Base-by-base conservation (phyloP, 2,113 vertebrate species). In the Bombycilla garrulus region DNA sequence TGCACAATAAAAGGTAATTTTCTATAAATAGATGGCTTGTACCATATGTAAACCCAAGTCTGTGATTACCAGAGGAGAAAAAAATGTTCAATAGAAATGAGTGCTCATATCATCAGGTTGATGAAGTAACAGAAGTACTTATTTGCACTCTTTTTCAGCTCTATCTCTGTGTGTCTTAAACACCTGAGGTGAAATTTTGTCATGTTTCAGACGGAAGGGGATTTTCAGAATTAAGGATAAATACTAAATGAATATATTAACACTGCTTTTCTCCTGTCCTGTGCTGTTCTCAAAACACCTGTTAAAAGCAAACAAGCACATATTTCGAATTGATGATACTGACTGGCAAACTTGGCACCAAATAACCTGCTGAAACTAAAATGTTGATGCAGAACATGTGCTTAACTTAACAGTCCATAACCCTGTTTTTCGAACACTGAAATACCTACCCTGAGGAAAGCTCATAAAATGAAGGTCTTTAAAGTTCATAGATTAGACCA, bases 391-490 rank as follows among this genome's bases (percentile, higher is more conserved):
- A 95, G 95, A 97, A 94, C 88, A 93, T 91, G 92, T 95, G 91
- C 94, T 98, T 96, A 96, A 94, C 88, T 96, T 97, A 97, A 97
- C 91, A 97, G 96, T 91, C 96, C 90, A 60, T 97, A 97, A 93
- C 91, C 73, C 79, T 96, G 92, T 92, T 97, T 97, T 97, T 92
- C 48, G 80, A 97, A 95, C 81, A 96, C 42, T 94, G 90, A 92
- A 96, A 95, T 95, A 95, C 82, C 93, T 94, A 91, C 82, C 73
- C 90, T 45, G 85, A 97, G 89, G 94, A 97, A 96, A 97, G 85
- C 94, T 96, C 77, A 69, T 96, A 95, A 97, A 97, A 96, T 0
- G 4, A 40, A 78, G 73, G 93, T 95, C 92, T 97, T 96, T 95
- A 97, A 97, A 94, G 89, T 94, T 93, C 88, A 72, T 86, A 92